A percentile compares a stretch with the other conserved stretches of the same genome.
Evolutionary conservation across 2,888 invertebrate genomes (phyloP).

Genomic region (Odontothrips loti): DNA sequence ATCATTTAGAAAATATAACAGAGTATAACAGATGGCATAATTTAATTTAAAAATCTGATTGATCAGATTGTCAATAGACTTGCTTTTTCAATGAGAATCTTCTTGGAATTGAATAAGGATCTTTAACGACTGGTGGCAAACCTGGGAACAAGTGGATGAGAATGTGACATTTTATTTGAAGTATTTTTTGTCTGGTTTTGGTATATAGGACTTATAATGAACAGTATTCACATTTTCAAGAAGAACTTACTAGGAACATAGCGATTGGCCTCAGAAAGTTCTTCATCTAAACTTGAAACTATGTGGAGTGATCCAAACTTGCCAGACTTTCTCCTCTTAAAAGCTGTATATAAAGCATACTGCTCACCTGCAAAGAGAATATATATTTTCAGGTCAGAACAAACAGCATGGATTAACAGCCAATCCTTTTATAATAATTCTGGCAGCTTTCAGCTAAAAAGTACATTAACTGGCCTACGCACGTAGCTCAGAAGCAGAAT

Average conservation of each 20-base stretch:
- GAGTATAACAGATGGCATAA: too few species aligned
- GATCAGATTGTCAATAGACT: neutral
- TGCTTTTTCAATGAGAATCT: neutral
- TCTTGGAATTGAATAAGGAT: neutral
- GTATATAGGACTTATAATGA: too few species aligned
- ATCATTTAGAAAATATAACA: too few species aligned
- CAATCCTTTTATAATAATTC: too few species aligned
- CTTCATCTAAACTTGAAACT: neutral
- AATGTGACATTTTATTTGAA: neutral
- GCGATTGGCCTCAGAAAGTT: neutral
- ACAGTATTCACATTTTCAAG: neutral
- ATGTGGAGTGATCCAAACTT: neutral
- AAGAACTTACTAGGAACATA: neutral
- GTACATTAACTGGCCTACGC: too few species aligned
- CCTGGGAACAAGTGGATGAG: neutral
- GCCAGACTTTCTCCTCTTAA: neutral
- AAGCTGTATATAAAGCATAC: neutral
- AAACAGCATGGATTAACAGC: too few species aligned
- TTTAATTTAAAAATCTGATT: too few species aligned
- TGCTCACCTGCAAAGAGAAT: neutral
- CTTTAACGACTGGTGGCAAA: neutral
- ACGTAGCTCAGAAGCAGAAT: too few species aligned
- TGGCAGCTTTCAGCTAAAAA: too few species aligned
- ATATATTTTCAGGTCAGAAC: neutral
- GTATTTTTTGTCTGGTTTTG: too few species aligned